These are phyloP conservation scores for Rhyacichthys aspro DNA, from an alignment of 2,797 vertebrate genomes.

Conservation along the genomic window DNA sequence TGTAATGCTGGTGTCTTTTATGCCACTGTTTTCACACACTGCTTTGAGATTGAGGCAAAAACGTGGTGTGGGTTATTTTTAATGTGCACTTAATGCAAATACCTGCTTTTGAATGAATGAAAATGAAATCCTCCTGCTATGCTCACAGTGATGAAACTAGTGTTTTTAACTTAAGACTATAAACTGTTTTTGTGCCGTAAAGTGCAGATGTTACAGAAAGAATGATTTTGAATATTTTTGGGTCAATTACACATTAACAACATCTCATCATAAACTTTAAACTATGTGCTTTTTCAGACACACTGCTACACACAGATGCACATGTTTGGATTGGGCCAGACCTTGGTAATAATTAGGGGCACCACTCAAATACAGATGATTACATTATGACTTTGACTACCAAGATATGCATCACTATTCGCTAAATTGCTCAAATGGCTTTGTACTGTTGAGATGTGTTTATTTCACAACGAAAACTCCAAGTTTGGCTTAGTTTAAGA, in stretches of 20 bases:
- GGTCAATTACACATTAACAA: conserved; percentile 28
- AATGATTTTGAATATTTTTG: conserved; percentile 13
- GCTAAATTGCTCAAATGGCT: conserved; percentile 21
- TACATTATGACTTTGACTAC: conserved; percentile 11
- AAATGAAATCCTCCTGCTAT: conserved; percentile 31
- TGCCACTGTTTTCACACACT: conserved; percentile 19
- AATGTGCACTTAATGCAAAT: conserved; percentile 50
- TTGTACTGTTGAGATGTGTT: conserved; percentile 33
- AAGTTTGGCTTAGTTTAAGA: conserved; percentile 45
- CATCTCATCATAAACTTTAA: conserved; percentile 20
- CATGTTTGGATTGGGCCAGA: conserved; percentile 3
- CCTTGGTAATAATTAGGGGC: conserved; percentile 18
- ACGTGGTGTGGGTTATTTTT: conserved; percentile 19
- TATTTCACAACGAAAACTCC: conserved; percentile 6
- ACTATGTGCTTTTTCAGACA: conserved; percentile 49
- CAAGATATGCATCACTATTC: neutral
- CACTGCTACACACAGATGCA: conserved; percentile 17
- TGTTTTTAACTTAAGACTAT: conserved; percentile 38
- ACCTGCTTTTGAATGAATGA: conserved; percentile 27
- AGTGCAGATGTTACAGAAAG: conserved; percentile 32
- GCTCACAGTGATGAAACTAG: conserved; percentile 62
- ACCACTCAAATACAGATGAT: conserved; percentile 7
- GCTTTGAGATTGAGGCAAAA: conserved; percentile 20
- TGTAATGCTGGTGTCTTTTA: conserved; percentile 67
- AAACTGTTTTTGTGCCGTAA: conserved; percentile 33